Evolutionary conservation across 2,888 invertebrate genomes (phyloP).

Genomic region (Cenopis cana): DNA sequence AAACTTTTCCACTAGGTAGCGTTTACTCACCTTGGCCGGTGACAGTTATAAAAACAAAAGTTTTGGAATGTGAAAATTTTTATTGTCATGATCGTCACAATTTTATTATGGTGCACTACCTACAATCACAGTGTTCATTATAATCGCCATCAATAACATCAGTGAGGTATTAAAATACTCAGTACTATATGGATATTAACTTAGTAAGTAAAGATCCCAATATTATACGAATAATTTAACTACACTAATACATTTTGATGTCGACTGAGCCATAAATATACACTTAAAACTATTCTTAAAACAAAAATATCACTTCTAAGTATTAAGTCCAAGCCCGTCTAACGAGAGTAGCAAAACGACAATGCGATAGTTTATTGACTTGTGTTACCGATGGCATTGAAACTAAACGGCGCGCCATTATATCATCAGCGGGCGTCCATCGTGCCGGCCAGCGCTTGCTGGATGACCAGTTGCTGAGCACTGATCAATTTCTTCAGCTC

Average conservation of each 20-base stretch:
- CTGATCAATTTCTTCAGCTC: constrained; percentile 87
- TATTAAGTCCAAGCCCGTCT: constrained; percentile 65
- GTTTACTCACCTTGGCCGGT: not conserved
- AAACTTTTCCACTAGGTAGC: not conserved
- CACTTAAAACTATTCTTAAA: constrained; percentile 49
- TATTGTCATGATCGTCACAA: constrained; percentile 56
- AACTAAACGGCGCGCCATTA: constrained; percentile 77
- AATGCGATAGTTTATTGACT: constrained; percentile 80
- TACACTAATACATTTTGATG: constrained; percentile 9
- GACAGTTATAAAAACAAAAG: not conserved
- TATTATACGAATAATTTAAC: constrained; percentile 1
- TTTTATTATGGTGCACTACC: constrained; percentile 58
- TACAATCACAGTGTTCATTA: constrained; percentile 66
- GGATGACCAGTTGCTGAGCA: constrained; percentile 81
- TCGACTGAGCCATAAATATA: constrained; percentile 12
- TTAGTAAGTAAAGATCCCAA: not conserved
- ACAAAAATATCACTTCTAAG: constrained; percentile 69
- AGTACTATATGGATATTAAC: not conserved
- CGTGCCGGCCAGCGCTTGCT: constrained; percentile 77
- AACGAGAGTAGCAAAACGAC: constrained; percentile 63
- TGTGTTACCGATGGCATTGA: constrained; percentile 81
- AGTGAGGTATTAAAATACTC: not conserved
- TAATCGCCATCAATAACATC: constrained; percentile 53
- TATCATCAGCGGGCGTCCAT: constrained; percentile 78
- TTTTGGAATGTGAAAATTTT: constrained; percentile 51